Evolutionary conservation across 2,888 invertebrate species (phyloP), one percentile per base, ranked within the genome.

Genomic region (Synanthedon andrenaeformis): DNA sequence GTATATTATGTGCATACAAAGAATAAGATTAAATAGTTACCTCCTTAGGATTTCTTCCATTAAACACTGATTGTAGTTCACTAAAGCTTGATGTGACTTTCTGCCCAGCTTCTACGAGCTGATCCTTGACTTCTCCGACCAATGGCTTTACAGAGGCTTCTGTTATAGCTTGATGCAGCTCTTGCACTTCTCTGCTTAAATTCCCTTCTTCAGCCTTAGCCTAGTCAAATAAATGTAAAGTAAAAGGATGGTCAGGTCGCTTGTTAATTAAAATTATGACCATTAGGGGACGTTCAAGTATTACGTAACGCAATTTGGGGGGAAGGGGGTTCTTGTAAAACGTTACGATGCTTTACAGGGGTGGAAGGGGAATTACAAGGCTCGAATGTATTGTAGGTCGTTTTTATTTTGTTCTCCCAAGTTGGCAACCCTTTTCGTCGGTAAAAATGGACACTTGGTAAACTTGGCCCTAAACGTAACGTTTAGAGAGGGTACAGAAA

Each of bases 171-270:
- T 66, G 63, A 13, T 72, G 55, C 5, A 73, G 57, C 8, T 72
- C 71, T 8, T 64, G 52, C 0, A 72, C 60, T 14, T 71, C 65
- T 3, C 59, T 61, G 19, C 63, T 59, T 0, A 79, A 56, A 1
- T 59, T 56, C 1, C 56, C 59, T 2, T 59, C 63, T 52, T 78
- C 73, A 55, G 72, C 76, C 58, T 62, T 59, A 0, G 67, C 67
- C 77, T 79, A 56, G 52, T 42, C 60, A 61, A 5, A 60, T 58
- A 45, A 63, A 50, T 4, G 58, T 53, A 50, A 35, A 6, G 35
- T 35, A 35, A 10, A 35, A 35, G 6, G 1, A 35, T 35, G 35
- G 28, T 0, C 53, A 28, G 6, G 8, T 1, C 28, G 28, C 54
- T n/a, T 63, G 58, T 19, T 61, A 61, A 3, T 28, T 28, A 28